These are phyloP conservation scores for Acronicta aceris DNA, from an alignment of 2,888 invertebrate species.

Conservation along the genomic window DNA sequence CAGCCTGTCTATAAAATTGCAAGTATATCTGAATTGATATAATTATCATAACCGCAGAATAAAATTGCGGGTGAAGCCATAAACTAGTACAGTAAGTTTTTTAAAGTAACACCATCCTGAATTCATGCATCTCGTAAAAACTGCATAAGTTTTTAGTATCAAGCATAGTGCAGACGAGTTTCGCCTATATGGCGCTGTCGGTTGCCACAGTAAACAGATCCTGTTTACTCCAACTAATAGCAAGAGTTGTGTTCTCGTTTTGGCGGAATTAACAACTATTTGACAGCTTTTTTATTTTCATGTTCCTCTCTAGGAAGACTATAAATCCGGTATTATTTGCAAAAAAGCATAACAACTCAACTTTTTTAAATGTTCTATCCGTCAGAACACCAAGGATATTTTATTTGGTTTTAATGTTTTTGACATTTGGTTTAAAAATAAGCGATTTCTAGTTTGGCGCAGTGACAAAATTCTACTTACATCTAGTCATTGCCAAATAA, in stretches of 20 bases:
- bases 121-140: slow-evolving; percentile 14
- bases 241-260: neutral
- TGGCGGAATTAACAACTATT: too few species aligned
- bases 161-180: slow-evolving; percentile 1
- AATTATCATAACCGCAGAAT: neutral
- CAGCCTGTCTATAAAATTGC: too few species aligned
- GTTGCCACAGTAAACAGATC: neutral
- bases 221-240: neutral
- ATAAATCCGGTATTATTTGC: too few species aligned
- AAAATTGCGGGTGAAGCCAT: neutral
- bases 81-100: neutral
- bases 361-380: too few species aligned
- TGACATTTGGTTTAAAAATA: too few species aligned
- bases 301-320: too few species aligned
- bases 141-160: slow-evolving; percentile 24
- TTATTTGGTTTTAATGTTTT: too few species aligned
- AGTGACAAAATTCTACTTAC: neutral
- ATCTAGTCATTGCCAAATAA: too few species aligned
- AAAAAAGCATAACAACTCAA: too few species aligned
- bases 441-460: neutral
- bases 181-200: neutral
- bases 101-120: slow-evolving; percentile 12
- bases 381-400: too few species aligned
- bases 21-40: too few species aligned
- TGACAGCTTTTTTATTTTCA: too few species aligned